Base-by-base conservation (phyloP, 92 coral and sea anemone genomes). In the Montipora capitata region DNA sequence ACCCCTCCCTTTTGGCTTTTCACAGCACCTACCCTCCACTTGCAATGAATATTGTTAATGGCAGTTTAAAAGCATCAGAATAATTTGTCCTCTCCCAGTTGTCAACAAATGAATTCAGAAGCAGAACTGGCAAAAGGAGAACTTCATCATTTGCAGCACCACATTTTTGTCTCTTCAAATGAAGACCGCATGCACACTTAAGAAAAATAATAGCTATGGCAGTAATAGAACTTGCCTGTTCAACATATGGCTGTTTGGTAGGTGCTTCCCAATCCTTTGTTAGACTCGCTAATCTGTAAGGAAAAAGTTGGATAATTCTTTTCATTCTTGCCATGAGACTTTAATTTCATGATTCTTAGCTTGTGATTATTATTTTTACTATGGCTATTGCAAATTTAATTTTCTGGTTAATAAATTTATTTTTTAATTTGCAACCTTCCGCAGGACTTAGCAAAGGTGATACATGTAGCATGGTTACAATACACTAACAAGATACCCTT, bases 61-160 rank as follows among this genome's bases (percentile, higher is more conserved):
- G 35, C 35, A 27, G 1, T 27, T 27, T 27, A 27, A 51, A 18
- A 72, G 77, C 87, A 90, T 90, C 93, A 90, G 93, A 67, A 65
- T 65, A 72, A 68, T 85, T 90, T 27, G 35, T 27, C 35, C 85
- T 61, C 75, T 73, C 84, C 79, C 88, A 78, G 92, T 79, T 84
- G 81, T 94, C 92, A 90, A 61, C 98, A 96, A 92, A 73, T 70
- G 16, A 78, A 40, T 38, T 96, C 98, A 96, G 96, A 18, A 94
- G 96, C 99, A 96, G 97, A 96, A 94, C 97, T 96, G 96, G 97
- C 96, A 71, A 15, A 49, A 89, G 96, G 96, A 96, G 95, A 86
- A 80, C 91, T 94, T 91, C 98, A 92, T 94, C 98, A 92, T 40
- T 27, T 89, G 52, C 52, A 27, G 35, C 35, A 27, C 35, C 35